Percentiles rank a stretch among this genome's conserved stretches.
Evolutionary conservation across 2,797 vertebrate species (phyloP).

Genomic region (Eremophila alpestris): DNA sequence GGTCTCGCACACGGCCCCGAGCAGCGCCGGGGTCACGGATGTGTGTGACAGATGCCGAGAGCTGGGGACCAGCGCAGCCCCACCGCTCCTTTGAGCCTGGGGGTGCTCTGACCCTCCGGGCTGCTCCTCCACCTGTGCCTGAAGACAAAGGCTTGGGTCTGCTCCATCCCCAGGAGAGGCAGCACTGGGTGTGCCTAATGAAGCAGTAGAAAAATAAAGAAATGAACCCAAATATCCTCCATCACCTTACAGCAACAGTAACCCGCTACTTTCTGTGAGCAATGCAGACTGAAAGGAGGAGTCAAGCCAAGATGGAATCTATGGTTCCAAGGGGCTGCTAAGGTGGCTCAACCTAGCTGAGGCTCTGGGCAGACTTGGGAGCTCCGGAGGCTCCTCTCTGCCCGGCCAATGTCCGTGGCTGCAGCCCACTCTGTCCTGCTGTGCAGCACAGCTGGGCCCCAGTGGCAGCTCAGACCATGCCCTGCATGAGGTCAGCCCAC

Average conservation of each 20-base stretch:
- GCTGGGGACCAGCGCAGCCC: too few relatives aligned
- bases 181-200: not conserved
- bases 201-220: not conserved
- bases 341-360: not conserved
- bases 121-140: not conserved
- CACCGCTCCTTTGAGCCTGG: not conserved
- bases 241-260: not conserved
- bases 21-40: not conserved
- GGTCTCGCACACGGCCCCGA: not conserved
- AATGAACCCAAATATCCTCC: not conserved
- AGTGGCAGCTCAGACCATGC: not conserved
- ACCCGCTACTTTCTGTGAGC: not conserved
- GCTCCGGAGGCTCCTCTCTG: not conserved
- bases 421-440: not conserved
- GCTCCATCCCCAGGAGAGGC: not conserved
- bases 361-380: not conserved
- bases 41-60: not conserved
- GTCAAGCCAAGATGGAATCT: not conserved
- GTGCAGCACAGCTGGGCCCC: not conserved
- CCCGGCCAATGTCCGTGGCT: not conserved
- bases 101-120: not conserved
- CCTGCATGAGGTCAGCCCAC: not conserved
- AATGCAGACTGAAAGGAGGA: not conserved
- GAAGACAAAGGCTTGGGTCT: not conserved
- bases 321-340: not conserved